These are phyloP conservation scores for Noctua comes DNA, from an alignment of 2,888 invertebrate species.

Conservation along the genomic window DNA sequence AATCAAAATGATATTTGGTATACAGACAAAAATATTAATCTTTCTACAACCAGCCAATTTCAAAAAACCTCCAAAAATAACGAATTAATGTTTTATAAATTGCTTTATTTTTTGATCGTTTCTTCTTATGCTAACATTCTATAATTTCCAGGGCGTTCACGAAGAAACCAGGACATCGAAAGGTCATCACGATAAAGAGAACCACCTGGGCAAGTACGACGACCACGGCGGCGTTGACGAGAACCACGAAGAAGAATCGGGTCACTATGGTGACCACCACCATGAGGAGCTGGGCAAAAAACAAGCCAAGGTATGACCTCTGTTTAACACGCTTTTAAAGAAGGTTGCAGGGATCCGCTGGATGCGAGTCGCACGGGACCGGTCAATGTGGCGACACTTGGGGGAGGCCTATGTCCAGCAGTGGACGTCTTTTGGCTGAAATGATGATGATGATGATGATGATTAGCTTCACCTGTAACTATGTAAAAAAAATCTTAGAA, in stretches of 20 bases:
- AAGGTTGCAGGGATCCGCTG: too few relatives aligned
- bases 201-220: slow-evolving; percentile 91
- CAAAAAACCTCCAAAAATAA: not conserved
- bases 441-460: too few relatives aligned
- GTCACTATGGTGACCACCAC: slow-evolving; percentile 92
- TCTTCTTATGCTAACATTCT: too few relatives aligned
- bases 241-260: slow-evolving; percentile 91
- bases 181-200: slow-evolving; percentile 93
- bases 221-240: slow-evolving; percentile 92
- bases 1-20: not conserved
- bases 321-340: not conserved
- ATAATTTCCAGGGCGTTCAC: slow-evolving; percentile 87
- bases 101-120: too few relatives aligned
- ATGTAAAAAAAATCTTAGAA: too few relatives aligned
- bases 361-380: too few relatives aligned
- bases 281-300: slow-evolving; percentile 93
- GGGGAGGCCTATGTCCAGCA: too few relatives aligned
- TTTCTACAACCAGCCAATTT: too few relatives aligned
- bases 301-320: slow-evolving; percentile 83
- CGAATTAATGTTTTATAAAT: not conserved
- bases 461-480: too few relatives aligned
- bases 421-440: too few relatives aligned
- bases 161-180: slow-evolving; percentile 91
- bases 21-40: not conserved
- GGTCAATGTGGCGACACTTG: too few relatives aligned